Evolutionary conservation across 1,140 invertebrate species (phyloP), one percentile per base, ranked within the genome.

Genomic region (Drosophila ercepeae): DNA sequence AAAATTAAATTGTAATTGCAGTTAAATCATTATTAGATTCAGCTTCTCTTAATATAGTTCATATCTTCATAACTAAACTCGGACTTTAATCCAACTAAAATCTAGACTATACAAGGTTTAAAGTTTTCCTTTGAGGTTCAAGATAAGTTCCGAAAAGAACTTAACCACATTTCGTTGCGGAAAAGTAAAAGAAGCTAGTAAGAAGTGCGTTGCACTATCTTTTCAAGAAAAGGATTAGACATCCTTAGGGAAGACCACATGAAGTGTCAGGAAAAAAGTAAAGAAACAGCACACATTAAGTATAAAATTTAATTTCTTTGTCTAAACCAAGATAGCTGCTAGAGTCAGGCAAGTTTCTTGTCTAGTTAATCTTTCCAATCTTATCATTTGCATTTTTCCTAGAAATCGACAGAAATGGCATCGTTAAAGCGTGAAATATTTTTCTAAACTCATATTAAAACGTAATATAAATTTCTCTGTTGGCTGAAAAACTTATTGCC

Each of bases 401-500:
- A 1, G 19, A 51, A 18, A 13, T 13, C 14, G 1, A 41, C 34
- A 21, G 21, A 21, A 21, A 45, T 44, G 27, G 25, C 25, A 13
- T 39, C 36, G 36, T 39, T 6, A 34, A 49, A 39, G 48, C 42
- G 49, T 55, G 69, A 75, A 79, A 79, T 74, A 78, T 70, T 79
- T 75, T 75, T 44, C 42, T 53, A 69, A 71, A 76, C 54, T 44
- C 29, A 60, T 75, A 46, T 58, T 46, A 81, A 75, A 79, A 81
- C 44, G 54, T 81, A 67, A 76, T 76, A 81, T 81, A 76, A 59
- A 79, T 75, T 79, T 79, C 65, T 53, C 25, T 44, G 46, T 73
- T 61, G 68, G 69, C 57, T 73, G 53, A 53, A 76, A 46, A 72
- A 81, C 72, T 81, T 81, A 81, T 81, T 81, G 77, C 78, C 73